Evolutionary conservation across 2,113 vertebrate species (phyloP), one percentile per base, ranked within the genome.

Genomic region (Motacilla tschutschensis): DNA sequence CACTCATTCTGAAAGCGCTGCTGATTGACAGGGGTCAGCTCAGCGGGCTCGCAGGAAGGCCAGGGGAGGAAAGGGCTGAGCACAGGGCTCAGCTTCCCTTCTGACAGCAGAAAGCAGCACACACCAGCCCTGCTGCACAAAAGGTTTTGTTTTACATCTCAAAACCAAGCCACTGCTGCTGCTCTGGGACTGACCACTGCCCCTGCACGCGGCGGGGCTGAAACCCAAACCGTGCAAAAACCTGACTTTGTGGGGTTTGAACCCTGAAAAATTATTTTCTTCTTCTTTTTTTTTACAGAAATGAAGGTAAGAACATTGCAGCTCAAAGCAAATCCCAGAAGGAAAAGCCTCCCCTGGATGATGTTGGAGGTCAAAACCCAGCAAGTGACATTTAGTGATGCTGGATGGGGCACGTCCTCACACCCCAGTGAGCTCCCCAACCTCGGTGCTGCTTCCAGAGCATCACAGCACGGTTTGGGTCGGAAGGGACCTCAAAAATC

Each of bases 1-100:
- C 38, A 2, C 38, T 18, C 0, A 0, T 6, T 57, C 1, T 29
- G 63, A 77, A 87, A 87, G 69, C 50, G 0, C 17, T 2, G 1
- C 2, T 79, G 77, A 69, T 1, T 36, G 80, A 57, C 80, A 63
- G 87, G 36, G 54, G 25, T 35, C 77, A 35, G 33, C 35, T 85
- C 64, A 41, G 74, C 21, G 69, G 72, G 3, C 24, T n/a, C 4
- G 0, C 24, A 40, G 72, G 33, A 79, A 87, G 19, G 72, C 35
- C 35, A 64, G 59, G 57, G 51, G 13, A 57, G 85, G 22, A 82
- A 65, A 0, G 9, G 75, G 71, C 75, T 81, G 75, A 41, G 74
- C 67, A 73, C 73, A 73, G 44, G 73, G 80, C 55, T 79, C 69
- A 15, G 35, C 76, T 89, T 51, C 67, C 40, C 63, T 53, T n/a